Conservation (phyloP, 53 echinoderm and acorn worm genomes). For the Echinarachnius parma region DNA sequence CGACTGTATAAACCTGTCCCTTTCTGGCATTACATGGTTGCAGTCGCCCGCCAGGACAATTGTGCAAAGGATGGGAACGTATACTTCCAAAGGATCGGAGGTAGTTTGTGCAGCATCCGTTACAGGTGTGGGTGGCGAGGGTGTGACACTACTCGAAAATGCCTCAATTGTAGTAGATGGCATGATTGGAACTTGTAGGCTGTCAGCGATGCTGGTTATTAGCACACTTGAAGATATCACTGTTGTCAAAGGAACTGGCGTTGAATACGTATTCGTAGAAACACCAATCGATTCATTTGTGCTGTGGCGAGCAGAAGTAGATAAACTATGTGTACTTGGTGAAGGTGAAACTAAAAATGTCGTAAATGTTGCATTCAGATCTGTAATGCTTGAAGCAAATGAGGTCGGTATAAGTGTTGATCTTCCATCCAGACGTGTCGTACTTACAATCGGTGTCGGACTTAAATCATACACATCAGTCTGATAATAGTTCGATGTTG, state of each 20-base stretch:
- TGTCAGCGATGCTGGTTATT: neutral
- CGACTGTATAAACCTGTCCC: conserved; percentile 37
- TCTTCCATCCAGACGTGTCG: no score
- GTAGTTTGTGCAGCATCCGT: neutral
- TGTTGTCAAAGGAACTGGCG: neutral
- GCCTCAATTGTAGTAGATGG: neutral
- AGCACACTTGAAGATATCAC: neutral
- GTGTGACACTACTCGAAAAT: neutral
- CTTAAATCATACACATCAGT: no score
- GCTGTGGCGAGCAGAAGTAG: no score
- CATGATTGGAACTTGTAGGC: neutral
- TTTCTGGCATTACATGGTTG: conserved; percentile 16
- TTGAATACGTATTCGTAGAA: no score
- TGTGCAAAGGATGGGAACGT: neutral
- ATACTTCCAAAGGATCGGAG: neutral
- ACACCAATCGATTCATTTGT: no score
- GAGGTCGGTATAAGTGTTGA: no score
- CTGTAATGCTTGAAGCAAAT: no score
- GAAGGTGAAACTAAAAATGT: no score
- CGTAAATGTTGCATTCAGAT: no score
- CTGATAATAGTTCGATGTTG: no score
- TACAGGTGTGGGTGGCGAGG: neutral
- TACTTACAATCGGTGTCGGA: no score
- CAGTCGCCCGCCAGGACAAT: conserved; percentile 55
- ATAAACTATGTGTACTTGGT: no score